A percentile compares a stretch with the other conserved stretches of the same genome.
Conservation (phyloP, 2,888 invertebrate species). For the Carabus problematicus region DNA sequence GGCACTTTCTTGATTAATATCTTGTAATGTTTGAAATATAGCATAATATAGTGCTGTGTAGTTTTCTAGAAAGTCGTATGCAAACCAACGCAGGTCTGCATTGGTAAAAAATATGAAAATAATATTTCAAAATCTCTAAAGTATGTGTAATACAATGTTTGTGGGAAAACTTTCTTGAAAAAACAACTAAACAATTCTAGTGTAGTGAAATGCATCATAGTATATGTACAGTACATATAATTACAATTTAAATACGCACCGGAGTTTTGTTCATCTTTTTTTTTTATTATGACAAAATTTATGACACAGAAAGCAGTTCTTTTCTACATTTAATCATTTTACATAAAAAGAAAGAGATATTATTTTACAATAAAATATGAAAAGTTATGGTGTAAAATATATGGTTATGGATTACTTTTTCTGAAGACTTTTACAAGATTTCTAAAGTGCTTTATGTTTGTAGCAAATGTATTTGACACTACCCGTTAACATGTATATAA, state of each 20-base stretch:
- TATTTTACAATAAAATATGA: no score
- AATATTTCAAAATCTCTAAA: slow-evolving; percentile 29
- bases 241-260: slow-evolving; percentile 30
- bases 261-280: slow-evolving; percentile 14
- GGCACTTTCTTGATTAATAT: no score
- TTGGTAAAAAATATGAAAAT: slow-evolving; percentile 18
- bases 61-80: no score
- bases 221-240: slow-evolving; percentile 9
- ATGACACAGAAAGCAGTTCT: slow-evolving; percentile 21
- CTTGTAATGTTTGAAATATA: no score
- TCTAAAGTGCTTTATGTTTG: no score
- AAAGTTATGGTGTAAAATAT: no score
- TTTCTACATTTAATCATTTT: background rate
- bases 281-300: slow-evolving; percentile 32
- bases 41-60: no score
- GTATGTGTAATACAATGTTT: slow-evolving; percentile 14
- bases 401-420: no score
- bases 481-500: no score
- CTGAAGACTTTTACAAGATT: no score
- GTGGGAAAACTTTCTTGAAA: slow-evolving; percentile 38
- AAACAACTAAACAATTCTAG: slow-evolving; percentile 18
- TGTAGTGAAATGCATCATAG: slow-evolving; percentile 21
- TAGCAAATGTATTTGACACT: no score
- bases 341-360: no score
- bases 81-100: background rate